Percentiles rank a stretch among this genome's conserved stretches.
These are phyloP conservation scores for Antechinus flavipes DNA, from an alignment of 2,113 vertebrate species.

Conservation along the genomic window DNA sequence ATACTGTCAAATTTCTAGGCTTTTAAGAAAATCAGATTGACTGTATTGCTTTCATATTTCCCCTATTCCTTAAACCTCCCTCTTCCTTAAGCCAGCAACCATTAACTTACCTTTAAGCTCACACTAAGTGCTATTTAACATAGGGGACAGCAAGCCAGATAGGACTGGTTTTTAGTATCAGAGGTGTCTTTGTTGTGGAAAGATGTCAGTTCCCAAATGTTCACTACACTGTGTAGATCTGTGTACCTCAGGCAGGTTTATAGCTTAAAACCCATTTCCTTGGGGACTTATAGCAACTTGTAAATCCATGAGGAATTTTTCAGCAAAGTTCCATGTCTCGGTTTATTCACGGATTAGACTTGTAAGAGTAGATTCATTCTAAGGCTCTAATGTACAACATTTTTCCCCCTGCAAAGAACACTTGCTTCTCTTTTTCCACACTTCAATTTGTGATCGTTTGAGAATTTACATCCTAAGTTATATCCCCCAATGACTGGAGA, in stretches of 20 bases:
- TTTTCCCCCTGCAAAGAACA: constrained; percentile 69
- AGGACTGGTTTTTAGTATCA: constrained; percentile 79
- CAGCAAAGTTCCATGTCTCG: constrained; percentile 78
- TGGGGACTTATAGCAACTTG: constrained; percentile 80
- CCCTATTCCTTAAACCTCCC: constrained; percentile 59
- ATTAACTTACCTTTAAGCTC: constrained; percentile 67
- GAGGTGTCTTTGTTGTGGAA: constrained; percentile 83
- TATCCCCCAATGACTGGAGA: constrained; percentile 68
- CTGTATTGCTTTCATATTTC: constrained; percentile 47
- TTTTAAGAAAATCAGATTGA: constrained; percentile 47
- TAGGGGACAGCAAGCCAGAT: constrained; percentile 73
- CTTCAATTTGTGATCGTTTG: constrained; percentile 61
- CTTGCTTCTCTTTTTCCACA: constrained; percentile 71
- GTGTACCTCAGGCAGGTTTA: constrained; percentile 81
- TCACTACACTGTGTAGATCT: constrained; percentile 76
- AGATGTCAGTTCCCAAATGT: constrained; percentile 75
- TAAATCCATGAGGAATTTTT: constrained; percentile 84
- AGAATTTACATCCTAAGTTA: constrained; percentile 67
- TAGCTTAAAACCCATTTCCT: constrained; percentile 73
- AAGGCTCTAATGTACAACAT: constrained; percentile 62
- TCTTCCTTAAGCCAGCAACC: constrained; percentile 67
- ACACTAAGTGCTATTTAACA: constrained; percentile 76
- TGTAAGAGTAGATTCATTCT: constrained; percentile 75
- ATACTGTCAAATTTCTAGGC: background rate
- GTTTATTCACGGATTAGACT: constrained; percentile 79